Base-by-base conservation (phyloP, 2,113 vertebrate genomes). In the Platysternon megacephalum region DNA sequence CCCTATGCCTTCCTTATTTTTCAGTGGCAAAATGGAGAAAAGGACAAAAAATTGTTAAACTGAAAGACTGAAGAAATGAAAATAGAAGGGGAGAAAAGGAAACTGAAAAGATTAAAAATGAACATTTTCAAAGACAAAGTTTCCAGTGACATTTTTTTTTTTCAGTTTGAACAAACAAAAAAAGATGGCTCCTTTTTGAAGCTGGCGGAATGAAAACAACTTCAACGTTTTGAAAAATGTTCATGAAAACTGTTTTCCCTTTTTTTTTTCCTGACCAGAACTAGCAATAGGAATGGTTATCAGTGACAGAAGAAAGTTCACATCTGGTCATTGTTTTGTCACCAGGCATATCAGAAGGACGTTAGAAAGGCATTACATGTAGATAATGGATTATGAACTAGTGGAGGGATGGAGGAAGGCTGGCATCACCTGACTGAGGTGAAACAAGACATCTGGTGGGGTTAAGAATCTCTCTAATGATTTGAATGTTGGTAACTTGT, bases 361-460 rank as follows among this genome's bases (percentile, higher is more conserved):
- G 7, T 92, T 89, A 87, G 79, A 17, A 26, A 97, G 95, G 94
- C 94, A 91, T 95, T 97, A 96, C 95, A 97, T 95, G 94, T 91
- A 95, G 94, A 91, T 95, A 96, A 97, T 95, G 96, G 91, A 97
- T 97, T 97, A 97, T 88, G 90, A 95, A 88, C 84, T 85, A 0
- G 91, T 85, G 78, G 29, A 44, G 85, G 61, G 46, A 44, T 42
- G 0, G 0, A 61, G 42, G 53, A 79, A 74, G 55, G 0, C 0
- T 80, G 58, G 83, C n/a, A 22, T 91, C 76, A 74, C 89, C 96
- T 86, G 95, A 96, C 95, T 65, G n/a, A 58, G 1, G 49, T 1
- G 1, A 90, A 96, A 56, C 82, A 81, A 96, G 94, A 92, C 92
- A 85, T 91, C 91, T 93, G 96, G 48, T 90, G 94, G 55, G 86